These are phyloP conservation scores for Dryobates pubescens DNA, from an alignment of 2,797 vertebrate species.

Conservation along the genomic window DNA sequence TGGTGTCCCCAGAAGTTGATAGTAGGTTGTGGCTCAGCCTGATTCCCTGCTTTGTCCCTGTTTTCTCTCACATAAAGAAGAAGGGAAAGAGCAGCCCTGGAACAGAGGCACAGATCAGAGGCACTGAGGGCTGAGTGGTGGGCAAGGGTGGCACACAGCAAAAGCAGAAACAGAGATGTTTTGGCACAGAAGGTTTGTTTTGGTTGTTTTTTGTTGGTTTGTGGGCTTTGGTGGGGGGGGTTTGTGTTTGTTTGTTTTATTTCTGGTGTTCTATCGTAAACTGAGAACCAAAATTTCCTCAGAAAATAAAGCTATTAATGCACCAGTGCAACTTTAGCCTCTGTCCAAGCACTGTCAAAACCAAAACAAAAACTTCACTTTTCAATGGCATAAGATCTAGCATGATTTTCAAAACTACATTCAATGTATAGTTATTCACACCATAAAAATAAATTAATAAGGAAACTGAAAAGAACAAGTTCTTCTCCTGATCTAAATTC, in stretches of 20 bases:
- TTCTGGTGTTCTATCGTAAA: background rate
- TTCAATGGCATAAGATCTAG: background rate
- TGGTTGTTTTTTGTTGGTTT: no score
- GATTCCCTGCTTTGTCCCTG: accelerated
- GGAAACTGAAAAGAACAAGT: background rate
- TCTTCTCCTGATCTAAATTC: background rate
- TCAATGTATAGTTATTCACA: background rate
- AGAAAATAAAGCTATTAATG: background rate
- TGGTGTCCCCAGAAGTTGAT: no score
- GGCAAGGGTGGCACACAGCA: background rate
- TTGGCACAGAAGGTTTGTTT: background rate
- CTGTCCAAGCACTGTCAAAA: background rate
- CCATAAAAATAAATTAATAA: background rate
- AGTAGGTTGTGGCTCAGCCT: background rate
- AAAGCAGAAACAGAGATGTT: background rate
- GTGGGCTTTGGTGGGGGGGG: no score
- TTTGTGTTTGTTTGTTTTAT: background rate
- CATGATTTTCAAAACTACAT: background rate
- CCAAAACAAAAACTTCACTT: background rate
- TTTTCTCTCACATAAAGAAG: background rate
- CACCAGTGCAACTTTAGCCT: background rate
- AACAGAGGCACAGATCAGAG: no score
- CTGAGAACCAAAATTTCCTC: background rate
- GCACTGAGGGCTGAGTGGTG: no score
- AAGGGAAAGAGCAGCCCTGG: background rate